A percentile compares a stretch with the other conserved stretches of the same genome.
These are phyloP conservation scores for Phoxinus phoxinus DNA, from an alignment of 2,113 vertebrate species.

Conservation along the genomic window DNA sequence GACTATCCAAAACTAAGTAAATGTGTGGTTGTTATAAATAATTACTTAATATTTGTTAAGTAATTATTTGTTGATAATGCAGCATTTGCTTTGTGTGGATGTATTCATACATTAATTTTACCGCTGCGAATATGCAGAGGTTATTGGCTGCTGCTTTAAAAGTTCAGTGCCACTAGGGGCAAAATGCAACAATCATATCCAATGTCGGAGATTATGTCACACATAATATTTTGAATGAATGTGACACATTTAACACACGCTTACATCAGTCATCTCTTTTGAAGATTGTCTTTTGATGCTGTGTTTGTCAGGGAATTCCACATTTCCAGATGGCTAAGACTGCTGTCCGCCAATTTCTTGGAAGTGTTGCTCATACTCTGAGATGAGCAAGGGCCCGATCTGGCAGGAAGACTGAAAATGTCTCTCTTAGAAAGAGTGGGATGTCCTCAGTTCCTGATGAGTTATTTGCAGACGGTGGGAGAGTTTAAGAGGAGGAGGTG, in stretches of 20 bases:
- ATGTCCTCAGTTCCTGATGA: slow-evolving; percentile 36
- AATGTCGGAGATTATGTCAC: neutral
- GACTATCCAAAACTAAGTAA: no score
- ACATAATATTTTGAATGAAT: neutral
- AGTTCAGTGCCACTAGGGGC: neutral
- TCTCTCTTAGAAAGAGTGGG: slow-evolving; percentile 40
- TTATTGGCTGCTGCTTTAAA: neutral
- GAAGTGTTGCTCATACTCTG: neutral
- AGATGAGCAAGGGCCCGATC: neutral
- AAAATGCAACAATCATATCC: neutral
- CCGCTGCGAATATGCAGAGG: no score
- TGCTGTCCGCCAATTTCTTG: neutral
- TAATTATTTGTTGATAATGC: no score
- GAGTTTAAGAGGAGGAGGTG: neutral
- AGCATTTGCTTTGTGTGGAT: no score
- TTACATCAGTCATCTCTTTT: neutral
- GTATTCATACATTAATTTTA: no score
- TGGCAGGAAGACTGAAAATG: slow-evolving; percentile 5
- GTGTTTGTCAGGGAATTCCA: neutral
- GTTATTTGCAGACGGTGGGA: slow-evolving; percentile 53
- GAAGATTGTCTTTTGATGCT: neutral
- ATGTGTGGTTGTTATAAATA: no score
- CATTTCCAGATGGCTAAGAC: neutral
- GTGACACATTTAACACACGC: neutral
- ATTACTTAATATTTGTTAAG: no score